A percentile compares a stretch with the other conserved stretches of the same genome.
These are phyloP conservation scores for Condylura cristata DNA, from an alignment of 2,113 vertebrate genomes.

Conservation along the genomic window DNA sequence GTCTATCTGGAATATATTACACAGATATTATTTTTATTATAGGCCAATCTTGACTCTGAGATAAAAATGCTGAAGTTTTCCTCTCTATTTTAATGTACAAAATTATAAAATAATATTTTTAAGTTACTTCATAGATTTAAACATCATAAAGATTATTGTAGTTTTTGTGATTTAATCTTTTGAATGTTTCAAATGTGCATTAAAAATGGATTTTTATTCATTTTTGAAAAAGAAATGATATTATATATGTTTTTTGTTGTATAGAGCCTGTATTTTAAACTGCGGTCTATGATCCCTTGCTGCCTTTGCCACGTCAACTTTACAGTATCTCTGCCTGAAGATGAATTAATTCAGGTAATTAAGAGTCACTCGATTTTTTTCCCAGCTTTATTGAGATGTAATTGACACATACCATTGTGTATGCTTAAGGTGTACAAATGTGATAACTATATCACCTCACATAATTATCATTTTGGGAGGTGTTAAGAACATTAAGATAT, in stretches of 20 bases:
- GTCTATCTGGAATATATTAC: background rate
- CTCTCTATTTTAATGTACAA: background rate
- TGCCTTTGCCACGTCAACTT: conserved; percentile 99
- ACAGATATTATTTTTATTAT: background rate
- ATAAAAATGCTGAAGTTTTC: background rate
- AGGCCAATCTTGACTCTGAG: background rate
- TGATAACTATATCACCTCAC: too few relatives aligned
- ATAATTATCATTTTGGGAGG: too few relatives aligned
- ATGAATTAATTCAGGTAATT: conserved; percentile 96
- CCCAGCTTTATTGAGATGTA: too few relatives aligned
- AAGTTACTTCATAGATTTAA: conserved; percentile 26
- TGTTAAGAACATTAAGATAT: too few relatives aligned
- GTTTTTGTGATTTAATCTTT: background rate
- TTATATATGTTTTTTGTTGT: conserved; percentile 65
- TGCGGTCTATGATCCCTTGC: conserved; percentile 97
- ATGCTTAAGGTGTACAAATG: too few relatives aligned
- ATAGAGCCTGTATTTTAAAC: conserved; percentile 98
- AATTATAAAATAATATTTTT: background rate
- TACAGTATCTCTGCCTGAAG: conserved; percentile 96
- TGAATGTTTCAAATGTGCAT: background rate
- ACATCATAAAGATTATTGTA: background rate
- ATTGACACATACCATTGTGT: too few relatives aligned
- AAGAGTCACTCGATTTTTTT: background rate
- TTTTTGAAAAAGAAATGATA: conserved; percentile 4
- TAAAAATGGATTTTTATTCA: background rate